Conservation (phyloP, 2,888 invertebrate genomes). For the Apodemia hepburni region DNA sequence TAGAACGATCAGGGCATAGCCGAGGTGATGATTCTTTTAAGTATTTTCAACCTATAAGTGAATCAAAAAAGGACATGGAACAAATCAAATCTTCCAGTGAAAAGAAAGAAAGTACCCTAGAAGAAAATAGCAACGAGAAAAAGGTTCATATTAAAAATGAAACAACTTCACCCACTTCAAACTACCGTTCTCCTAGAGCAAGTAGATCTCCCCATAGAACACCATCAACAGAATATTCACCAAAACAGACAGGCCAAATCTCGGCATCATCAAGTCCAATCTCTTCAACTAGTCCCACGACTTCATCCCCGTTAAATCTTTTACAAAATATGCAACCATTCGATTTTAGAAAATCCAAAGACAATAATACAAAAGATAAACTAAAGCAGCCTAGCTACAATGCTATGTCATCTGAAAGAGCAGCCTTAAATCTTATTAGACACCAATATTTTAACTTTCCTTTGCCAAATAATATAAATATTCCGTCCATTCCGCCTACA, state of each 20-base stretch:
- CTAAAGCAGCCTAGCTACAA: slow-evolving; percentile 73
- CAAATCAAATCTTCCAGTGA: slow-evolving; percentile 58
- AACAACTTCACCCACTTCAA: slow-evolving; percentile 44
- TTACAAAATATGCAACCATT: slow-evolving; percentile 98
- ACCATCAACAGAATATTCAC: slow-evolving; percentile 63
- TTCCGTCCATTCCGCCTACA: slow-evolving; percentile 78
- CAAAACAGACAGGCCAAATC: slow-evolving; percentile 57
- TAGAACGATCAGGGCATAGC: slow-evolving; percentile 77
- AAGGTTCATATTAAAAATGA: slow-evolving; percentile 28
- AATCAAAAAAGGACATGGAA: slow-evolving; percentile 65
- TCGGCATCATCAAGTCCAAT: slow-evolving; percentile 73
- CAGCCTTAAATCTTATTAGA: slow-evolving; percentile 82
- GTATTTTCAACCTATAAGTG: slow-evolving; percentile 71
- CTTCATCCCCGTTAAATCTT: slow-evolving; percentile 90
- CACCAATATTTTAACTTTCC: slow-evolving; percentile 82
- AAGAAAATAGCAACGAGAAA: slow-evolving; percentile 30
- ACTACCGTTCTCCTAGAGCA: slow-evolving; percentile 48
- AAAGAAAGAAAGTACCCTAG: slow-evolving; percentile 52
- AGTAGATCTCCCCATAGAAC: slow-evolving; percentile 52
- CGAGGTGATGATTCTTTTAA: slow-evolving; percentile 63
- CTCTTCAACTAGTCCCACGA: slow-evolving; percentile 80
- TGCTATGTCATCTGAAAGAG: slow-evolving; percentile 53
- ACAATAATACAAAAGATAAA: slow-evolving; percentile 61
- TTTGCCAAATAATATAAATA: slow-evolving; percentile 81
- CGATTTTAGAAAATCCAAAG: slow-evolving; percentile 88